phyloP scores from a whole-genome alignment of 2,113 vertebrate genomes.

The Uria lomvia region DNA sequence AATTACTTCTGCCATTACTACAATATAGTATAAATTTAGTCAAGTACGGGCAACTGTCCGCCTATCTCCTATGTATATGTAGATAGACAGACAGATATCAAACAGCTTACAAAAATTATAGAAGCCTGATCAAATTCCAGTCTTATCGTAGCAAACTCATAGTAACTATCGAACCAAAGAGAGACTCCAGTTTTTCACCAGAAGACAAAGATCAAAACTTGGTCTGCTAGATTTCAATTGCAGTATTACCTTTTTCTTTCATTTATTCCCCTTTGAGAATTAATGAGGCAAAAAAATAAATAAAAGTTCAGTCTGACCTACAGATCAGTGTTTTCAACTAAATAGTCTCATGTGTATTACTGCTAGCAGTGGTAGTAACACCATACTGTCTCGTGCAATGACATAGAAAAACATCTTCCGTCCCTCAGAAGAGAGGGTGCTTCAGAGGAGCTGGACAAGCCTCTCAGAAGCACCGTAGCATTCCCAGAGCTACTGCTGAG shows the following conservation, averaged over 20 bases:
- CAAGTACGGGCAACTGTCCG: not conserved
- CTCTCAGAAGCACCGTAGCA: rapidly evolving
- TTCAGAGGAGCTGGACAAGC: not conserved
- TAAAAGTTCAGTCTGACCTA: not conserved
- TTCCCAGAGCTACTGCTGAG: not conserved
- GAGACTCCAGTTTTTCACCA: not conserved
- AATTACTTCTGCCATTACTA: not conserved
- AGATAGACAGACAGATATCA: not conserved
- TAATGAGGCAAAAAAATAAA: rapidly evolving
- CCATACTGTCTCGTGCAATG: not conserved
- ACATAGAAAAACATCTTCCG: not conserved
- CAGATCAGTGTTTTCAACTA: not conserved
- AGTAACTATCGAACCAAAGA: not conserved
- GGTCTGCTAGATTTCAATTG: not conserved
- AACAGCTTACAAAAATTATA: not conserved
- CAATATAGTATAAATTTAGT: not conserved
- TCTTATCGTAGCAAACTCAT: not conserved
- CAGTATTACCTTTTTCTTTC: not conserved
- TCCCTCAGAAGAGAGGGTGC: not conserved
- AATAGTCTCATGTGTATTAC: not conserved
- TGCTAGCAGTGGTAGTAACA: not conserved
- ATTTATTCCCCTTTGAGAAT: not conserved
- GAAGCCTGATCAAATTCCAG: not conserved
- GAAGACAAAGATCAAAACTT: not conserved
- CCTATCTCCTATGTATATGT: not conserved